phyloP scores from a whole-genome alignment of 2,113 vertebrate genomes.

The Rhodinocichla rosea region DNA sequence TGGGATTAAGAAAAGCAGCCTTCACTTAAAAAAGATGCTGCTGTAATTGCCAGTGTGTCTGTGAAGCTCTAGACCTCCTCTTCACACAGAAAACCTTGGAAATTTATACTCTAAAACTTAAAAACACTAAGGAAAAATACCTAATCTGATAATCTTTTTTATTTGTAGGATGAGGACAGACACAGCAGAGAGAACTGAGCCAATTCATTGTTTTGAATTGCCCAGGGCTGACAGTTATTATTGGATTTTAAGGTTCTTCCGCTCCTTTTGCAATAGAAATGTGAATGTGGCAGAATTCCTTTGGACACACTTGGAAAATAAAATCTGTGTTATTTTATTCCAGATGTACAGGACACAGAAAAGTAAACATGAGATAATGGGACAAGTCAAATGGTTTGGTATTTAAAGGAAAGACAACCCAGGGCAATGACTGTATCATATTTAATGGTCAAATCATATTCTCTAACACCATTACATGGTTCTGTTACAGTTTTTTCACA shows the following conservation, averaged over 20 bases:
- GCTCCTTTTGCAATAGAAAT: not conserved
- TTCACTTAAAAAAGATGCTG: not conserved
- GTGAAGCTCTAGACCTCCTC: not conserved
- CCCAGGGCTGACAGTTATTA: not conserved
- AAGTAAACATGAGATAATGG: not conserved
- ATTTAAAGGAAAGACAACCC: conserved; percentile 1
- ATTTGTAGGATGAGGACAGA: not conserved
- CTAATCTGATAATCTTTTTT: not conserved
- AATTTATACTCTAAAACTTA: not conserved
- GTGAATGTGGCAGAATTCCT: not conserved
- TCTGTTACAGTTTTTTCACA: conserved; percentile 29
- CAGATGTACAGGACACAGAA: not conserved
- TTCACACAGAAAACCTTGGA: not conserved
- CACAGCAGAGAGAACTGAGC: not conserved
- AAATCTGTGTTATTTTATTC: not conserved
- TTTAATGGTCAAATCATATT: conserved; percentile 50
- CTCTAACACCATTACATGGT: conserved; percentile 30
- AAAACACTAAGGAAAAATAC: not conserved
- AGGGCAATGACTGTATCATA: not conserved
- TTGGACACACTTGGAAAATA: not conserved
- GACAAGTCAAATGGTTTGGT: not conserved
- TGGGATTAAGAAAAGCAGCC: not conserved
- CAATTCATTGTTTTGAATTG: not conserved
- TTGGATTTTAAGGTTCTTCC: not conserved
- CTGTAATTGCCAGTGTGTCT: not conserved